phyloP scores from a whole-genome alignment of 2,888 invertebrate genomes.

The Aproaerema taeniolella region DNA sequence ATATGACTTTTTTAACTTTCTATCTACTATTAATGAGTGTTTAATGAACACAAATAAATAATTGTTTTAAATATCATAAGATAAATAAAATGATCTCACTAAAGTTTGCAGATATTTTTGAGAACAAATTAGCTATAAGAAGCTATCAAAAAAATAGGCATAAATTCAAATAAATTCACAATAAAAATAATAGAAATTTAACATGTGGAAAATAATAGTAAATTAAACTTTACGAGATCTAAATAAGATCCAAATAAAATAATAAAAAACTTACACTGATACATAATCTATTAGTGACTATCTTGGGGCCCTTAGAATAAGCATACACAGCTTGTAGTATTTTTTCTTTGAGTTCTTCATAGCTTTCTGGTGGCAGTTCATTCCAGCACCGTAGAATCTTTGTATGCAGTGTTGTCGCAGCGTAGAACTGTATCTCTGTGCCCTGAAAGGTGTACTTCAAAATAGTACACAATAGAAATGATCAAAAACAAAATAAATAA shows the following conservation, averaged over 20 bases:
- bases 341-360: conserved; percentile 85
- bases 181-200: too few relatives aligned
- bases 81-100: too few relatives aligned
- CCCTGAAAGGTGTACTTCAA: conserved; percentile 72
- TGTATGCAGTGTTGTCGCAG: conserved; percentile 91
- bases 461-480: conserved; percentile 14
- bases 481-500: conserved; percentile 13
- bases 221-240: neutral
- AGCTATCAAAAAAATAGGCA: too few relatives aligned
- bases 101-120: too few relatives aligned
- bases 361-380: conserved; percentile 89
- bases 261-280: conserved; percentile 84
- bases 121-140: too few relatives aligned
- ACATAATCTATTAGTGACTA: conserved; percentile 91
- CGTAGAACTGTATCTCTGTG: conserved; percentile 95
- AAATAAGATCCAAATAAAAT: neutral
- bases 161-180: too few relatives aligned
- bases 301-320: conserved; percentile 88
- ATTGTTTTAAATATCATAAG: too few relatives aligned
- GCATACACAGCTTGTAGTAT: conserved; percentile 86
- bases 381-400: conserved; percentile 93
- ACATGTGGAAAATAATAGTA: too few relatives aligned
- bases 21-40: too few relatives aligned
- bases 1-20: too few relatives aligned
- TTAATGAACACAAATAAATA: too few relatives aligned